Evolutionary conservation across 2,888 invertebrate species (phyloP), one percentile per base, ranked within the genome.

Genomic region (Trisateles emortualis): DNA sequence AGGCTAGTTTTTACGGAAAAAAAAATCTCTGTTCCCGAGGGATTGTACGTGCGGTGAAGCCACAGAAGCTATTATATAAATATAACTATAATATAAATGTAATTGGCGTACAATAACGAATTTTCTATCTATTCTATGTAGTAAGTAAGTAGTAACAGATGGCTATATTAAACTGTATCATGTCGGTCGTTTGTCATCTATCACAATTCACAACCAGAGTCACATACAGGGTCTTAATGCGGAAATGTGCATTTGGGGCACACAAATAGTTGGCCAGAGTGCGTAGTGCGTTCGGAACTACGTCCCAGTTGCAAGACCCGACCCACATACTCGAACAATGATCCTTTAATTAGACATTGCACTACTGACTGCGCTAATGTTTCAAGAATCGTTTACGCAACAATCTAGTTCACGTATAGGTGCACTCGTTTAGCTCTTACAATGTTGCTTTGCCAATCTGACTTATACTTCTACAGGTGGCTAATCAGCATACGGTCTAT

Each of bases 171-270:
- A 46, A 43, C 24, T 50, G 46, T 36, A 32, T n/a, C n/a, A n/a
- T n/a, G 46, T 42, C 42, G 49, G 49, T 61, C 51, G 55, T 52
- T n/a, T 64, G 55, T 53, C 52, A 54, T 36, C 52, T 61, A 39
- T 43, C 42, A 44, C 10, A 35, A 40, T 29, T 56, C 56, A 51
- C 42, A 55, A 47, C 46, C 59, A 64, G 61, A 65, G 62, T 8
- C 3, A 3, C 3, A 60, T 61, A 64, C 60, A 47, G 75, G 72
- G 79, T 59, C 63, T 79, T 83, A 84, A 84, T 83, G 76, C 86
- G 88, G 88, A 87, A 81, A 81, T 69, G 68, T 72, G 74, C 76
- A 87, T 87, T 87, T 86, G 81, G 88, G 80, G 70, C 84, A 79
- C 74, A 78, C 74, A 78, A 80, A 83, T 81, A 81, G 81, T 78